Conservation (phyloP, 2,113 vertebrate genomes). For the Cariama cristata region DNA sequence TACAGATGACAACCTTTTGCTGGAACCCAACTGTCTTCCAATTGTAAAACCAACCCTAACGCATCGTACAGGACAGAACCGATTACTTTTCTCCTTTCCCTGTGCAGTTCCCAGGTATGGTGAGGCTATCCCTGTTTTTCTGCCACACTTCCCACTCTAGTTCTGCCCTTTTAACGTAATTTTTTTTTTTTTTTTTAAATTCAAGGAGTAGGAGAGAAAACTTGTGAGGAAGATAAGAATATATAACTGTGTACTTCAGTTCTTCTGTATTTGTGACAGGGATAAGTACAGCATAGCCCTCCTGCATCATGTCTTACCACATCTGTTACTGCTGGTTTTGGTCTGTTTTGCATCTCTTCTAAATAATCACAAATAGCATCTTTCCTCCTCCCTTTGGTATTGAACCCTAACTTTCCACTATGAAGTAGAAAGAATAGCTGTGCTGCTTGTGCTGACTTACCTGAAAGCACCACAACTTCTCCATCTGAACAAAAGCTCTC, state of each 20-base stretch:
- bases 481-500: background rate
- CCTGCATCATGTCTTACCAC: background rate
- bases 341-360: background rate
- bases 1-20: background rate
- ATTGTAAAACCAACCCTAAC: background rate
- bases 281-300: background rate
- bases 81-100: background rate
- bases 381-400: background rate
- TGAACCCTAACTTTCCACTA: background rate
- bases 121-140: background rate
- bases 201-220: background rate
- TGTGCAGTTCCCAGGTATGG: accelerated
- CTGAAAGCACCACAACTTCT: conserved; percentile 22
- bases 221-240: background rate
- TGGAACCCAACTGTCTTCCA: background rate
- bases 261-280: background rate
- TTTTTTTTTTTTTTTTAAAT: background rate
- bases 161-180: background rate
- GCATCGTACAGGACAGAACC: background rate
- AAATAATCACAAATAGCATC: background rate
- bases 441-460: conserved; percentile 27
- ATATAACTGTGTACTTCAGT: background rate
- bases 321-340: conserved; percentile 52
- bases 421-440: background rate
- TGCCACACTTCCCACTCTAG: background rate